Conservation (phyloP, 2,113 vertebrate species). For the Hippolais icterina region DNA sequence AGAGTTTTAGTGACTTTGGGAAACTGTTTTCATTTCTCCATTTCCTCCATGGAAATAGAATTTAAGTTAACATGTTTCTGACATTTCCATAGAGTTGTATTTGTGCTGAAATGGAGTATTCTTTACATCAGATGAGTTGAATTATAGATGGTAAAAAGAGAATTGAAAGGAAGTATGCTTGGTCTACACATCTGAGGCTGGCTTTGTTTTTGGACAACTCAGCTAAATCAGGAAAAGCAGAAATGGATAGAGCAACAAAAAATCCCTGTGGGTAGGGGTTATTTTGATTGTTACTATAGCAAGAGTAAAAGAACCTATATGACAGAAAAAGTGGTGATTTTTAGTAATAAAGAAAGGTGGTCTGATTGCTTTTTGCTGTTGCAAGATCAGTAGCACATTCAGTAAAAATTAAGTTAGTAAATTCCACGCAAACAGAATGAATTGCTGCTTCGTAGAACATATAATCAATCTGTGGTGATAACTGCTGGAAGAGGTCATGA, state of each 20-base stretch:
- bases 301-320: not conserved
- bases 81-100: not conserved
- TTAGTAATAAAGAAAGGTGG: not conserved
- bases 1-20: not conserved
- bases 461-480: not conserved
- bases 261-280: not conserved
- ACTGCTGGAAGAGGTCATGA: not conserved
- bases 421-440: not conserved
- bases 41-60: not conserved
- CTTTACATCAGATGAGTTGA: not conserved
- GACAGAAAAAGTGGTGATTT: not conserved
- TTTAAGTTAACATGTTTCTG: not conserved
- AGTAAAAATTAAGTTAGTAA: not conserved
- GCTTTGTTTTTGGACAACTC: not conserved
- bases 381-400: not conserved
- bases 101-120: not conserved
- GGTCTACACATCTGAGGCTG: not conserved
- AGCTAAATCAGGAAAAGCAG: not conserved
- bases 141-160: not conserved
- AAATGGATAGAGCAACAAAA: not conserved
- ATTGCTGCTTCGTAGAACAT: not conserved
- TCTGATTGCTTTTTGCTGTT: not conserved
- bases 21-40: not conserved
- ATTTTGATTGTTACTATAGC: not conserved
- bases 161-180: not conserved